Base-by-base conservation (phyloP, 2,797 vertebrate genomes). In the Semaprochilodus insignis region DNA sequence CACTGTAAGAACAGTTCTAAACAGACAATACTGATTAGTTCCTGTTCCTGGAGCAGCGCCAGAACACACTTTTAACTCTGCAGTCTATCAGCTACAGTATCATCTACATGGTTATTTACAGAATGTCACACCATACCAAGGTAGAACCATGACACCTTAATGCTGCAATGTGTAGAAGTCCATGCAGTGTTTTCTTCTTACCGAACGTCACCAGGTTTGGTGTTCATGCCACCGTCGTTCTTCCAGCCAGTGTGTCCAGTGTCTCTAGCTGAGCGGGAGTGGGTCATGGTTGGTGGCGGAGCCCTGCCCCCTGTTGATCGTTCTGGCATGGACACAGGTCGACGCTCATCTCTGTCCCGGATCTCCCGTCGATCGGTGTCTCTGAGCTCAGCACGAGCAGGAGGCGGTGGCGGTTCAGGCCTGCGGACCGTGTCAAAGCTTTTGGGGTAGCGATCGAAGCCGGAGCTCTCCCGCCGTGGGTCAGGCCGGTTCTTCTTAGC, bases 391-490 rank as follows among this genome's bases (percentile, higher is more conserved):
- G 92, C 83, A 8, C 97, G 93, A 1, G 89, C 88, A 36, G 94
- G 90, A 63, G 92, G 92, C 0, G 90, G 90, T 0, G 94, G 91
- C 2, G 95, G 96, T 66, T 98, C 97, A 0, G 96, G 88, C 86
- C 98, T 95, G 83, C 97, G 94, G 23, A 97, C 96, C 0, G 96
- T 91, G 17, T 94, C 96, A 85, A 98, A 99, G 88, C 88, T 95
- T 91, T 99, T 99, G 6, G 96, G 96, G 74, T 97, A 99, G 1
- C 97, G 96, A 65, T 99, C 97, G 81, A 98, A 98, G 17, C 94
- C 93, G 0, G 96, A 90, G 52, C 95, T 91, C 71, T 98, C 97
- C 83, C 97, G 95, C 66, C 96, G 93, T 52, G 95, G 92, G 27
- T 95, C 91, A 0, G 96, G 96, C 0, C 97, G 96, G 76, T 90